Conservation (phyloP, 1,140 invertebrate species). For the Pachypsylla venusta region DNA sequence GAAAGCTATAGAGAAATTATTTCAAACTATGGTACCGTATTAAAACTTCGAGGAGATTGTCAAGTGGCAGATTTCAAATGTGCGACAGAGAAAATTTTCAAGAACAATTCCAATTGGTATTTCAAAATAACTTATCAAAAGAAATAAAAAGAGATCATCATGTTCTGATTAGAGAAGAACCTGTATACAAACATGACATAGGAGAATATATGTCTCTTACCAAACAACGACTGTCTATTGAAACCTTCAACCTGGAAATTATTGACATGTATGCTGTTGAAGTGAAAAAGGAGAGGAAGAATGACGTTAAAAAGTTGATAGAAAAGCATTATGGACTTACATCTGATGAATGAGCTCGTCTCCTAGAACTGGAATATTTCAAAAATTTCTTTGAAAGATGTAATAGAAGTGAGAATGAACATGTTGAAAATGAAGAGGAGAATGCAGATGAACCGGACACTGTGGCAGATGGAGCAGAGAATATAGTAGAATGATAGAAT, state of each 20-base stretch:
- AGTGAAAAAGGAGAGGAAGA: neutral
- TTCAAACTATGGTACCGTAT: neutral
- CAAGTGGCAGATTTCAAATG: neutral
- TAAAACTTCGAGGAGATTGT: neutral
- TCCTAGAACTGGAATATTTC: neutral
- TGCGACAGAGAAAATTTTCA: neutral
- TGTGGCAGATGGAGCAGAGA: no score
- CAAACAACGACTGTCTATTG: neutral
- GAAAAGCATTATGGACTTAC: neutral
- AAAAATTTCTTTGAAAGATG: neutral
- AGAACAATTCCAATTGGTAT: neutral
- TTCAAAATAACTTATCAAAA: neutral
- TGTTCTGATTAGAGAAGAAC: neutral
- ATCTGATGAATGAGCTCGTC: neutral
- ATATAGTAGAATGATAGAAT: no score
- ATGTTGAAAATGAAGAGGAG: neutral
- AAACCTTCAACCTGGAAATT: neutral
- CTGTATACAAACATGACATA: neutral
- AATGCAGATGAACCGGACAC: neutral
- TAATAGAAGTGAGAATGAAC: neutral
- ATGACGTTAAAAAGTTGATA: neutral
- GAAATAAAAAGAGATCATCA: neutral
- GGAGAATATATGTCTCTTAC: neutral
- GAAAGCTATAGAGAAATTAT: constrained; percentile 4
- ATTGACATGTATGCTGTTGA: neutral